Evolutionary conservation across 2,888 invertebrate genomes (phyloP).

Genomic region (Eustalomyia histrio): DNA sequence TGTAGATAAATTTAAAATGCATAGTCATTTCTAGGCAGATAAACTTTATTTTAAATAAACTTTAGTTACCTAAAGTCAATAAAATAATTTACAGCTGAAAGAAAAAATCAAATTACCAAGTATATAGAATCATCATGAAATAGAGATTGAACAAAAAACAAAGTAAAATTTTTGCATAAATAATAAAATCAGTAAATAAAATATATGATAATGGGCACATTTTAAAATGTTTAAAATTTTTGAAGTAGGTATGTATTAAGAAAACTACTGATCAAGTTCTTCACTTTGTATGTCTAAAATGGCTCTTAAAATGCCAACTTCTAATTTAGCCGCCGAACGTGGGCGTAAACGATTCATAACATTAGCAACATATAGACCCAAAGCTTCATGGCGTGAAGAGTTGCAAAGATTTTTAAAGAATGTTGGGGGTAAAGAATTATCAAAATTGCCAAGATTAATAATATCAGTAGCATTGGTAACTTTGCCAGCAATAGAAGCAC

Average conservation of each 20-base stretch:
- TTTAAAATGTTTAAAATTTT: slow-evolving; percentile 52
- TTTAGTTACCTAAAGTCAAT: slow-evolving; percentile 62
- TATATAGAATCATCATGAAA: slow-evolving; percentile 49
- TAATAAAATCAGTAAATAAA: slow-evolving; percentile 16
- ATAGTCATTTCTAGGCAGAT: slow-evolving; percentile 46
- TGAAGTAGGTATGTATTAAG: slow-evolving; percentile 46
- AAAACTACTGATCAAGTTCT: slow-evolving; percentile 73
- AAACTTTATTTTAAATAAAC: slow-evolving; percentile 67
- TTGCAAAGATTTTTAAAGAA: slow-evolving; percentile 78
- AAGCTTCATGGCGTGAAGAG: slow-evolving; percentile 76
- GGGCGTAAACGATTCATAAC: slow-evolving; percentile 76
- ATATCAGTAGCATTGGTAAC: slow-evolving; percentile 68
- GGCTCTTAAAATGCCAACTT: slow-evolving; percentile 76
- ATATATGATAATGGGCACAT: slow-evolving; percentile 7
- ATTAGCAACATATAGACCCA: slow-evolving; percentile 78
- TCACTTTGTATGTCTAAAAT: slow-evolving; percentile 78
- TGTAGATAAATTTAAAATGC: not conserved
- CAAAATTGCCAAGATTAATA: slow-evolving; percentile 77
- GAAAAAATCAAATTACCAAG: not conserved
- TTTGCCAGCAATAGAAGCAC: slow-evolving; percentile 44
- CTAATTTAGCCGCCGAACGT: slow-evolving; percentile 75
- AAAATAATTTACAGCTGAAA: not conserved
- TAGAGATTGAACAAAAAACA: slow-evolving; percentile 36
- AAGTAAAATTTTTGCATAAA: slow-evolving; percentile 13
- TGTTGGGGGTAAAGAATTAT: slow-evolving; percentile 76